phyloP scores from a whole-genome alignment of 1,140 invertebrate genomes.

The Drosophila ohnishii region DNA sequence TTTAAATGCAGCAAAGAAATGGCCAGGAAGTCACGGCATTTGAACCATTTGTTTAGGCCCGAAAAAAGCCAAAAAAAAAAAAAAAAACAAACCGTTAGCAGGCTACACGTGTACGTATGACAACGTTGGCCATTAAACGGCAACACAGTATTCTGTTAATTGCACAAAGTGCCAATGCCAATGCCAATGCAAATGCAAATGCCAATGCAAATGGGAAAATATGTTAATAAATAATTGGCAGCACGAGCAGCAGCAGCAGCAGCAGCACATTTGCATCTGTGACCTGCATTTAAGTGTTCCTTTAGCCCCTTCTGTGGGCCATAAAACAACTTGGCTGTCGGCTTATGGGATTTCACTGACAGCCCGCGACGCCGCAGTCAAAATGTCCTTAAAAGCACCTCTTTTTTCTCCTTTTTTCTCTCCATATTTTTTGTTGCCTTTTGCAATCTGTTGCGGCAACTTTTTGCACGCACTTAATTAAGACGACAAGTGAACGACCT shows the following conservation, averaged over 20 bases:
- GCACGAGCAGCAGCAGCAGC: conserved; percentile 27
- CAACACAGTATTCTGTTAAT: conserved; percentile 46
- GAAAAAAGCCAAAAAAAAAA: not conserved
- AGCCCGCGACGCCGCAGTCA: conserved; percentile 63
- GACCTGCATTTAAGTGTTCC: conserved; percentile 43
- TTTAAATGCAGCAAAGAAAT: conserved; percentile 75
- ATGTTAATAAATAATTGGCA: conserved; percentile 66
- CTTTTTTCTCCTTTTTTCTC: conserved; percentile 4
- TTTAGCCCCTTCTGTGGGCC: conserved; percentile 9
- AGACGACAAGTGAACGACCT: conserved; percentile 80
- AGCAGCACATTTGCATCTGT: conserved; percentile 42
- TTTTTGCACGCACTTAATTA: conserved; percentile 74
- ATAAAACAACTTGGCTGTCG: conserved; percentile 63
- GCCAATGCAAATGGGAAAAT: conserved; percentile 24
- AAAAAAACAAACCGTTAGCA: conserved; percentile 60
- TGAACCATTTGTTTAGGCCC: conserved; percentile 72
- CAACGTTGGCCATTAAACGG: conserved; percentile 42
- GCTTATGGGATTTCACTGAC: conserved; percentile 74
- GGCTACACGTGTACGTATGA: conserved; percentile 29
- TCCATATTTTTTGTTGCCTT: not conserved
- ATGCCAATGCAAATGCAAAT: conserved; percentile 7
- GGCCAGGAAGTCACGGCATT: conserved; percentile 77
- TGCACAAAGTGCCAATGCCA: conserved; percentile 57
- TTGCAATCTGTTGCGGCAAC: conserved; percentile 38
- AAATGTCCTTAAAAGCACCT: conserved; percentile 64